Base-by-base conservation (phyloP, 1,140 invertebrate genomes). In the Bombus cullumanus region DNA sequence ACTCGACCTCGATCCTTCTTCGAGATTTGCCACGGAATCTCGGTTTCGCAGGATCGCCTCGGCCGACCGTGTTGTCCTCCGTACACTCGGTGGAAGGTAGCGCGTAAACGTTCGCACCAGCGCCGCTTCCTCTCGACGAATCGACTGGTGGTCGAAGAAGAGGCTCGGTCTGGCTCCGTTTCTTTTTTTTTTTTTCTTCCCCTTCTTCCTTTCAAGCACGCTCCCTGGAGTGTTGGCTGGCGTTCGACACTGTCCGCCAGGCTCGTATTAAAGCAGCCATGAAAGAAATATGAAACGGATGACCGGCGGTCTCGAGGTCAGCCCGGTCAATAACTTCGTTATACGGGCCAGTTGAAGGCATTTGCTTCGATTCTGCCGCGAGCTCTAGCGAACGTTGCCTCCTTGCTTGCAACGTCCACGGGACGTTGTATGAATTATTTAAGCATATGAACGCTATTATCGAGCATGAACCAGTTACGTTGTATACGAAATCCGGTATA, bases 251-350 rank as follows among this genome's bases (percentile, higher is more conserved):
- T 39, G 72, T 43, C 47, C 34, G 43, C 6, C 66, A 39, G 47
- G 37, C 47, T 43, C 25, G 37, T 72, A 62, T 73, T 59, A 62
- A 77, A 77, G 43, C 73, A 76, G 73, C 62, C 81, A 77, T 57
- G 75, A 79, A 84, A 79, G 82, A 78, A 84, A 80, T 80, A 85
- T 80, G 83, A 85, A 85, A 85, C 76, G 76, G 68, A 80, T 85
- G 76, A 80, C 83, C 83, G 83, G 53, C 66, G 57, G 68, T 85
- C 83, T 79, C 76, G 83, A 72, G 83, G 83, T 85, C 83, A 80
- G 76, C 76, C 18, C 76, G 83, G 83, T 85, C 83, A 85, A 85
- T 85, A 85, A 85, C 83, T 85, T 80, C n/a, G 83, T 85, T 85
- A 85, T 85, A 85, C 76, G 83, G 83, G 76, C 76, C 83, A 85